Evolutionary conservation across 2,888 invertebrate genomes (phyloP).

Genomic region (Caenorhabditis panamensis): DNA sequence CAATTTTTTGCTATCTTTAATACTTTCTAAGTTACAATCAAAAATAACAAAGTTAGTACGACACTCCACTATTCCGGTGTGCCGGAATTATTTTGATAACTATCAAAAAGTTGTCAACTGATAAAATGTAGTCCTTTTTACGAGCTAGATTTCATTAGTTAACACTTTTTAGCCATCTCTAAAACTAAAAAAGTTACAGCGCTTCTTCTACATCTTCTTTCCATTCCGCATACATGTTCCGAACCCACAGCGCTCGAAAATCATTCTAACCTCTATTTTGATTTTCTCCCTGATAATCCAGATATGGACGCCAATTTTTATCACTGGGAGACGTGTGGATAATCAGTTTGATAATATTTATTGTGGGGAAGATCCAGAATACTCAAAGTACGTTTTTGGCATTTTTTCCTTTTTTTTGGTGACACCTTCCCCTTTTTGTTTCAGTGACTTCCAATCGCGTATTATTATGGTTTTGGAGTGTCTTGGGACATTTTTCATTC

Average conservation of each 20-base stretch:
- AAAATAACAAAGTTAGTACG: no score
- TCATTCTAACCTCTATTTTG: constrained; percentile 22
- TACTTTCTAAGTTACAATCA: no score
- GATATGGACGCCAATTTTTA: constrained; percentile 67
- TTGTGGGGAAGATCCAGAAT: constrained; percentile 59
- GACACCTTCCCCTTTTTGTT: no score
- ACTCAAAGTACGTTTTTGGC: constrained; percentile 1
- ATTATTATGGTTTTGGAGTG: constrained; percentile 60
- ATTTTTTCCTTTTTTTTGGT: no score
- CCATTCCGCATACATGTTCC: constrained; percentile 34
- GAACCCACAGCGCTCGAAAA: constrained; percentile 12
- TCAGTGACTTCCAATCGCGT: constrained; percentile 34
- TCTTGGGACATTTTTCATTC: constrained; percentile 64
- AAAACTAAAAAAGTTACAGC: constrained; percentile 29
- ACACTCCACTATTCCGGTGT: no score
- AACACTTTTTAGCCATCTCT: neutral
- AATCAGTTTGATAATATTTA: constrained; percentile 51
- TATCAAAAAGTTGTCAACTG: no score
- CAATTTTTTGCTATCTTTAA: no score
- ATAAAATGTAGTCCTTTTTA: no score
- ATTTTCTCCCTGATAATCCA: constrained; percentile 55
- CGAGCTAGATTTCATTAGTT: neutral
- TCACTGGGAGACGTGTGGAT: constrained; percentile 50
- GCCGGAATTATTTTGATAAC: no score
- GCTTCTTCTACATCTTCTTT: constrained; percentile 51